Base-by-base conservation (phyloP, 2,888 invertebrate genomes). In the Dasypolia templi region DNA sequence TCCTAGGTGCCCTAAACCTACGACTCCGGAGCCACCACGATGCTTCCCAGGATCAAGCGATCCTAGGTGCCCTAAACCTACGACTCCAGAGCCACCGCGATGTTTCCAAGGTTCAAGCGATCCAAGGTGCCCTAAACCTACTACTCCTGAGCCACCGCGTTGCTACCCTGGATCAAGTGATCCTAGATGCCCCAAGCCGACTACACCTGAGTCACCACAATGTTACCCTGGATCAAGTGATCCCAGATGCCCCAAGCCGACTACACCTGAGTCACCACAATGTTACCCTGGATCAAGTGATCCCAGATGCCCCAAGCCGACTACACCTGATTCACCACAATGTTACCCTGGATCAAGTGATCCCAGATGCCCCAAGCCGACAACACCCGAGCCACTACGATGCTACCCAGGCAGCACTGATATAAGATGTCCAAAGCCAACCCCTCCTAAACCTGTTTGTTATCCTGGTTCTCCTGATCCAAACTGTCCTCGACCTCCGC, bases 321-420 rank as follows among this genome's bases (percentile, higher is more conserved):
- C 89, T 0, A 87, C 86, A 0, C 84, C 89, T 12, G 78, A 17
- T 1, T 72, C 67, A 0, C 75, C 78, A 0, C 19, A 77, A 6
- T 91, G 90, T 69, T 90, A 85, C 77, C 91, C 91, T 11, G 92
- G 92, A 9, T 22, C 0, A 86, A 77, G n/a, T n/a, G 93, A 93
- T 84, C 68, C 86, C 1, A 53, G 65, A 4, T 70, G 69, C 3
- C 69, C 69, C 0, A 62, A 51, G 2, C 49, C 68, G 1, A 61
- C 26, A 2, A 53, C 53, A 26, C 53, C 53, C 12, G 53, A 53
- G 26, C 12, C 53, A 26, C 53, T 12, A 26, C 26, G 26, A 12
- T 53, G 89, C 32, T 89, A 32, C 59, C 89, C 88, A 0, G 90
- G 89, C 0, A 85, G 75, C 42, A 51, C 79, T 0, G 89, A 91